Evolutionary conservation across 2,113 vertebrate genomes (phyloP).

Genomic region (Burhinus oedicnemus): DNA sequence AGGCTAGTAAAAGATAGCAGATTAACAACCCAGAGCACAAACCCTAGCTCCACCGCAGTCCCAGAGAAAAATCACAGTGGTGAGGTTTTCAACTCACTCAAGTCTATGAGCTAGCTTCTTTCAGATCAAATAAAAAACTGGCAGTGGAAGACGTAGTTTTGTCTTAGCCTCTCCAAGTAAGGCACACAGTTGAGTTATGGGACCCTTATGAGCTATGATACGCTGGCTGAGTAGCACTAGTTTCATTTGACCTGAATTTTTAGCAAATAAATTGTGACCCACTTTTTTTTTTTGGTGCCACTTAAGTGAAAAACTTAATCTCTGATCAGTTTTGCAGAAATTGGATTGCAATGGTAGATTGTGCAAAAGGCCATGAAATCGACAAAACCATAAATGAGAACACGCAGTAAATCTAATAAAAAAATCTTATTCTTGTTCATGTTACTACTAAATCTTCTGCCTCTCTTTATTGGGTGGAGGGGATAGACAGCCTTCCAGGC

Average conservation of each 20-base stretch:
- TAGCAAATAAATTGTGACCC: neutral
- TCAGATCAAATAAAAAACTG: neutral
- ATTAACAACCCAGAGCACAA: neutral
- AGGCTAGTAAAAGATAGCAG: neutral
- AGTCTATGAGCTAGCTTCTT: neutral
- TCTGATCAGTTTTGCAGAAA: slow-evolving; percentile 36
- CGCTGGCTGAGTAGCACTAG: neutral
- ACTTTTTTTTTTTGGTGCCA: neutral
- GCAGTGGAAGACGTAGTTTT: neutral
- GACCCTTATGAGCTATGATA: neutral
- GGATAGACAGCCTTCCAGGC: neutral
- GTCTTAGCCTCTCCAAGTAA: neutral
- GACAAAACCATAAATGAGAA: slow-evolving; percentile 34
- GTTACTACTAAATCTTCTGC: neutral
- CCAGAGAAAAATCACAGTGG: neutral
- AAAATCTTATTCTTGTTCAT: neutral
- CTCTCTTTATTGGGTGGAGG: slow-evolving; percentile 12
- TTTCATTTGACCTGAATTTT: slow-evolving; percentile 1
- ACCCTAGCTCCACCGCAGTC: neutral
- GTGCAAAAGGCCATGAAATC: neutral
- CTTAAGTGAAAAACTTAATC: slow-evolving; percentile 26
- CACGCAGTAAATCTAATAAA: slow-evolving; percentile 3
- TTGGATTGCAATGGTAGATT: neutral
- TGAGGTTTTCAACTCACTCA: neutral
- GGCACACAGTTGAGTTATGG: neutral